phyloP scores from a whole-genome alignment of 2,113 vertebrate species.

The Apus apus region DNA sequence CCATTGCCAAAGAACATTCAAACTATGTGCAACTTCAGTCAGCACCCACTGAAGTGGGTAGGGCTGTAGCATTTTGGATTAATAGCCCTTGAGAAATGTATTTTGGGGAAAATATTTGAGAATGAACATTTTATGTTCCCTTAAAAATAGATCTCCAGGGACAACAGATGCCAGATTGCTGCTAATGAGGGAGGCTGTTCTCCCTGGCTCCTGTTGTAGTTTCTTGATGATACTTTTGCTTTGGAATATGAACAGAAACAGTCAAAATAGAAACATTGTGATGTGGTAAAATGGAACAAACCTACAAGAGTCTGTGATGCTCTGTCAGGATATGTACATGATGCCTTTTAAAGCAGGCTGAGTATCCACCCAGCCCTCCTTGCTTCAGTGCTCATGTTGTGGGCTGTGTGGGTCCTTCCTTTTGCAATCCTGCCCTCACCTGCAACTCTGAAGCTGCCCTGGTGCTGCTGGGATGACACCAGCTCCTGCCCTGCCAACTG shows the following conservation, averaged over 20 bases:
- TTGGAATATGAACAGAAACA: constrained; percentile 33
- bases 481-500: not conserved
- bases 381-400: not conserved
- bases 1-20: not conserved
- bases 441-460: not conserved
- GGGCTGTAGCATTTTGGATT: not conserved
- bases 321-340: not conserved
- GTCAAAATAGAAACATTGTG: constrained; percentile 56
- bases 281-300: constrained; percentile 28
- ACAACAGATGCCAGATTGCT: constrained; percentile 37
- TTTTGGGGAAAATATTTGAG: constrained; percentile 28
- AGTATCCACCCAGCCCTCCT: not conserved
- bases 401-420: not conserved
- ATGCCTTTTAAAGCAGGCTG: not conserved
- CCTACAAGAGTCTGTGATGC: not conserved
- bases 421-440: not conserved
- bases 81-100: not conserved
- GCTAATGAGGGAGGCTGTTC: constrained; percentile 1
- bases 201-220: not conserved
- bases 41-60: not conserved
- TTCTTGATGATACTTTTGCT: constrained; percentile 41
- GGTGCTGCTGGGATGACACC: fast-evolving
- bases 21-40: not conserved
- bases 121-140: not conserved
- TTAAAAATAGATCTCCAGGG: constrained; percentile 31